Evolutionary conservation across 2,797 vertebrate species (phyloP).

Genomic region (Notoglanidium macrostoma): DNA sequence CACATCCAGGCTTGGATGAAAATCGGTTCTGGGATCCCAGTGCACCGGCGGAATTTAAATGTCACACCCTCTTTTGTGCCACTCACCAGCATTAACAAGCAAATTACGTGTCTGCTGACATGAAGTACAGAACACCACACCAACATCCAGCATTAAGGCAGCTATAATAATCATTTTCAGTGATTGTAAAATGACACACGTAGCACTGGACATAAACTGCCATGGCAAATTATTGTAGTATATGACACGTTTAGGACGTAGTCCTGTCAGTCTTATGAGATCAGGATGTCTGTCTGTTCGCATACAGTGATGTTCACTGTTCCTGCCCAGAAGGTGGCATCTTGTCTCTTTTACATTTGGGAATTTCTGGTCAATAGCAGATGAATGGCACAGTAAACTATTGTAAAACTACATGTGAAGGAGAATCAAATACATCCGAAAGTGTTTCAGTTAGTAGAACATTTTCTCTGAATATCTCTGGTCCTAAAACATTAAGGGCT

Average conservation of each 20-base stretch:
- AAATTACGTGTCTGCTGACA: background rate
- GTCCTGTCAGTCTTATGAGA: background rate
- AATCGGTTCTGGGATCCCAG: background rate
- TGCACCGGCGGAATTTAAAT: background rate
- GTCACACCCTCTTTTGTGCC: constrained; percentile 10
- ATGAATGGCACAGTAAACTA: background rate
- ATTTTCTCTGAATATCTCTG: background rate
- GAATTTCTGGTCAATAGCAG: background rate
- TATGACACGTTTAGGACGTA: background rate
- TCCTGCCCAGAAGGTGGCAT: background rate
- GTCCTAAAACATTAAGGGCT: too few relatives aligned
- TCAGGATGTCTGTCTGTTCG: background rate
- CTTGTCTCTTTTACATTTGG: background rate
- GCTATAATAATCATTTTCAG: background rate
- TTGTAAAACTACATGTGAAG: background rate
- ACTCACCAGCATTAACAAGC: background rate
- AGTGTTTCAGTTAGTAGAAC: background rate
- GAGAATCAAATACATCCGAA: background rate
- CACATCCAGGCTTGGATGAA: background rate
- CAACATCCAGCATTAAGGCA: background rate
- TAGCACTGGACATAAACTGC: background rate
- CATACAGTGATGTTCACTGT: background rate
- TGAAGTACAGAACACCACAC: background rate
- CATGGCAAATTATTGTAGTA: background rate
- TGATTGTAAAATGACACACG: background rate